Base-by-base conservation (phyloP, 2,888 invertebrate genomes). In the Dorcus hopei region DNA sequence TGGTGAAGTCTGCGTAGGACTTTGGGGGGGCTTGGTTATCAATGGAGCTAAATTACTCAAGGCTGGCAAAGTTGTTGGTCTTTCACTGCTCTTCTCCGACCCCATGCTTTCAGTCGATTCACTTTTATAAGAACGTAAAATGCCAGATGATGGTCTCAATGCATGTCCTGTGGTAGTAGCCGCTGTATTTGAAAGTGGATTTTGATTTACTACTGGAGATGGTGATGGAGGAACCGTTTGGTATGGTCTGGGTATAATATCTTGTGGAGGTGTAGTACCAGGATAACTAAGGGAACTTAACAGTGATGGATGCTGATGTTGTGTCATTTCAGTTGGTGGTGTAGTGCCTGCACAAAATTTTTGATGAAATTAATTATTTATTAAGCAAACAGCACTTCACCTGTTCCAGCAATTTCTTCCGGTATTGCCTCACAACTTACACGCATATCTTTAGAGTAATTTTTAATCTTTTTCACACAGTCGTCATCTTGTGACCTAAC, bases 381-480 rank as follows among this genome's bases (percentile, higher is more conserved):
- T 14, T 14, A 14, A 33, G 3, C 19, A 19, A 3, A 19, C 3
- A 3, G 19, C 19, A 19, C 3, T 19, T 59, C 58, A 66, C 68
- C 68, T 68, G 68, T 69, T 48, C 87, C 87, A 26, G 85, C 85
- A 72, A 91, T 91, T 83, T 94, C 93, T 80, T 94, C 93, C 8
- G 93, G 93, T 72, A 94, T 94, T 57, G 93, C 92, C 79, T 93
- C 93, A 77, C 92, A 93, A 74, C 92, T 92, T 14, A 91, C 91
- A 66, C 91, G 85, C 85, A 88, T 87, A 77, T 90, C 91, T 78
- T 90, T 90, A 67, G 81, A 72, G 63, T 83, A 84, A 58, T 81
- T 81, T 80, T 91, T 91, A 50, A 79, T 78, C 58, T 83, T 84
- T 75, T 88, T 88, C 5, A 66, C 67, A 11, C 68, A 49, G 67